Percentiles rank a stretch among this genome's conserved stretches.
phyloP scores from a whole-genome alignment of 2,797 vertebrate species.

The Muraenolepis orangiensis region DNA sequence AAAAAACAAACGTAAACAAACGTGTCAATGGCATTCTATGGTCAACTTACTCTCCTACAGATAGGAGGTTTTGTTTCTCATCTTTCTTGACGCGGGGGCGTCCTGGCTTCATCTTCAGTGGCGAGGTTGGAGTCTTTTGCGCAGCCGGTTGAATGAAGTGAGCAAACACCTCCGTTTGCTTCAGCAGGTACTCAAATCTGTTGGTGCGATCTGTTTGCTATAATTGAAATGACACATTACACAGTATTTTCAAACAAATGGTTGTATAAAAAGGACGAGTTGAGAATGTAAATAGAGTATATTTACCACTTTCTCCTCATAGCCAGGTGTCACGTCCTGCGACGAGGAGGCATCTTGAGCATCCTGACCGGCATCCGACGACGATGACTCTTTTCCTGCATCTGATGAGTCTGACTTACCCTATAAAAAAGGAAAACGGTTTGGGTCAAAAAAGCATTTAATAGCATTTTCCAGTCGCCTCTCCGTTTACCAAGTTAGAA shows the following conservation, averaged over 20 bases:
- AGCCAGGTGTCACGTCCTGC: constrained; percentile 80
- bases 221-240: constrained; percentile 8
- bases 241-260: not conserved
- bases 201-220: constrained; percentile 97
- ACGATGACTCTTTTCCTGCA: constrained; percentile 69
- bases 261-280: not conserved
- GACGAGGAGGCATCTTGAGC: constrained; percentile 80
- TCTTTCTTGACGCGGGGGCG: constrained; percentile 96
- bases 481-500: not conserved
- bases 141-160: constrained; percentile 98
- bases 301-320: constrained; percentile 97
- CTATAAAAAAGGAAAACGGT: constrained; percentile 31
- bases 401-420: constrained; percentile 71
- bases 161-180: constrained; percentile 98
- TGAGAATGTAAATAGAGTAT: not conserved
- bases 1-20: not conserved
- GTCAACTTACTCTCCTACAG: constrained; percentile 91
- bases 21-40: not conserved
- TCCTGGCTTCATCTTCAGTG: constrained; percentile 98
- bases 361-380: constrained; percentile 67
- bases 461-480: not conserved
- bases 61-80: constrained; percentile 95
- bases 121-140: constrained; percentile 98
- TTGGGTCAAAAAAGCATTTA: constrained; percentile 6
- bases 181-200: constrained; percentile 97